Evolutionary conservation across 2,797 vertebrate species (phyloP).

Genomic region (Naso thynnoides): DNA sequence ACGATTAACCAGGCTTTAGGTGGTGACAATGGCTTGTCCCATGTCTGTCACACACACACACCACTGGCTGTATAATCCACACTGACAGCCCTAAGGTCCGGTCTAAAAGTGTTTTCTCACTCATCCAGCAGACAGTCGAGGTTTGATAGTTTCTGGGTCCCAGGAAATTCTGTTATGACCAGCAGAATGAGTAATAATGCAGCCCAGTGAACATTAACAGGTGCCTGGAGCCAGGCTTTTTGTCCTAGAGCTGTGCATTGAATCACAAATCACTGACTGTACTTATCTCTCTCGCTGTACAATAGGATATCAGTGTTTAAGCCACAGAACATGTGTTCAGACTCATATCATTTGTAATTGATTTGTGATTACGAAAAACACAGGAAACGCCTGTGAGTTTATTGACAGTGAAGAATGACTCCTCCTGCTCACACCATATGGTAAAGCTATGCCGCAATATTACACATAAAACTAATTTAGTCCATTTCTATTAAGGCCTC

Average conservation of each 20-base stretch:
- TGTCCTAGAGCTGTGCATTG: not conserved
- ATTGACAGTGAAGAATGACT: conserved; percentile 55
- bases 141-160: conserved; percentile 48
- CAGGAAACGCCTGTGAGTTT: not conserved
- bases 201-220: conserved; percentile 36
- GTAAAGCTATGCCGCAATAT: conserved; percentile 18
- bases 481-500: conserved; percentile 37
- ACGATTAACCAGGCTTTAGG: conserved; percentile 34
- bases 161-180: conserved; percentile 51
- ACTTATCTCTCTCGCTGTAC: conserved; percentile 4
- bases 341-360: conserved; percentile 35
- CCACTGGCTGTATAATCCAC: conserved; percentile 59
- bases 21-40: conserved; percentile 15
- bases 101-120: conserved; percentile 56
- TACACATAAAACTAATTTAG: conserved; percentile 44
- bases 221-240: conserved; percentile 13
- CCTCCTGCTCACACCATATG: conserved; percentile 27
- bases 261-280: conserved; percentile 17
- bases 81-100: conserved; percentile 57
- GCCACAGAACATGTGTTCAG: conserved; percentile 37
- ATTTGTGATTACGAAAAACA: conserved; percentile 35
- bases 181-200: conserved; percentile 16
- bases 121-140: conserved; percentile 65
- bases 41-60: conserved; percentile 59
- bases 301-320: conserved; percentile 15